These are phyloP conservation scores for Caenorhabditis japonica DNA, from an alignment of 2,888 invertebrate species.

Conservation along the genomic window DNA sequence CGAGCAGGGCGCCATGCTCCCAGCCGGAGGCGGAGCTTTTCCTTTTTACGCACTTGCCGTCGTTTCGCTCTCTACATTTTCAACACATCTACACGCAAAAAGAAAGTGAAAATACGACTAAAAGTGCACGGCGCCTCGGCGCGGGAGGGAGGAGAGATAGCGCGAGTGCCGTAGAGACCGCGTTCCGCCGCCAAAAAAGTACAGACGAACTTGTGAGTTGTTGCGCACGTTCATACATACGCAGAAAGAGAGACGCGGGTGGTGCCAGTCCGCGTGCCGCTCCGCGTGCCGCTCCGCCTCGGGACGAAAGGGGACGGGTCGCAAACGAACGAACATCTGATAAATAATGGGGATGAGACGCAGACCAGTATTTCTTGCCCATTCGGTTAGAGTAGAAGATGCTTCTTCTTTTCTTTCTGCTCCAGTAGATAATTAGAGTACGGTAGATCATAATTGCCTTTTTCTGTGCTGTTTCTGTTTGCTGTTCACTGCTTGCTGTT, in stretches of 20 bases:
- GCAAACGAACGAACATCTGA: constrained; percentile 48
- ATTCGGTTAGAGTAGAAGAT: no score
- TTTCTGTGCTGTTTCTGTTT: background rate
- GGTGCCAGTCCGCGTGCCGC: constrained; percentile 50
- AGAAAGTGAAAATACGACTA: constrained; percentile 20
- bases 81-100: constrained; percentile 16
- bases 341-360: constrained; percentile 23
- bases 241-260: constrained; percentile 21
- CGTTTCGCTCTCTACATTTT: no score
- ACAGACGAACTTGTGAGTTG: constrained; percentile 42
- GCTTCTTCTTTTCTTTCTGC: no score
- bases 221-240: constrained; percentile 17
- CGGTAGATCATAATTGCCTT: background rate
- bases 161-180: constrained; percentile 32
- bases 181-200: constrained; percentile 43
- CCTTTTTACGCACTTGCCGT: constrained; percentile 15
- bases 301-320: constrained; percentile 1
- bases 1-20: background rate
- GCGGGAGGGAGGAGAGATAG: constrained; percentile 18
- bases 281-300: constrained; percentile 29
- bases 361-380: no score
- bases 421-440: no score
- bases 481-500: background rate
- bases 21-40: background rate
- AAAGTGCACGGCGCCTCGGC: constrained; percentile 41